Percentiles rank a stretch among this genome's conserved stretches.
Conservation (phyloP, 2,888 invertebrate species). For the Philhelius pedissequus region DNA sequence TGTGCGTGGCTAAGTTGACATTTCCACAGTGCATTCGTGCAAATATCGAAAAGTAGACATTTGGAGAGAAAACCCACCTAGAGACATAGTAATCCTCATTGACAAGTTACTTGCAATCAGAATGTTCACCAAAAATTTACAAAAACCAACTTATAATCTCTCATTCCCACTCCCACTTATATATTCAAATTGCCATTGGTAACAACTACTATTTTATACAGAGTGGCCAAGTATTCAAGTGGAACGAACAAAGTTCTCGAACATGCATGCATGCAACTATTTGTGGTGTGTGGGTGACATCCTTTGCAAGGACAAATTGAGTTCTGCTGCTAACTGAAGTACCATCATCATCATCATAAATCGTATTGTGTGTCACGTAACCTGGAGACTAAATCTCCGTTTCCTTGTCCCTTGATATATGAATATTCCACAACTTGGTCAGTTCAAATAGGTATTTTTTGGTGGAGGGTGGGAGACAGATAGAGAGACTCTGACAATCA, state of each 20-base stretch:
- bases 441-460: conserved; percentile 20
- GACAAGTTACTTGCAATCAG: conserved; percentile 44
- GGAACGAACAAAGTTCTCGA: conserved; percentile 41
- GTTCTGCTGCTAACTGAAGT: conserved; percentile 46
- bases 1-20: not conserved
- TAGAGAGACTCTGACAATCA: not conserved
- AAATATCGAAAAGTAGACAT: not conserved
- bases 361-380: conserved; percentile 63
- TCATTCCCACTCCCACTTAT: not conserved
- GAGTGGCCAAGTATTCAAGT: conserved; percentile 43
- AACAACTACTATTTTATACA: not conserved
- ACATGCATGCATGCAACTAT: conserved; percentile 13
- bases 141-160: not conserved
- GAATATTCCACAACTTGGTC: conserved; percentile 45
- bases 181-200: conserved; percentile 27
- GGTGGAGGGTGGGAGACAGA: not conserved
- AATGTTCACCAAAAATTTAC: conserved; percentile 27
- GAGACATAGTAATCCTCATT: conserved; percentile 23
- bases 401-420: not conserved
- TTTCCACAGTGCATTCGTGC: conserved; percentile 22
- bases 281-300: conserved; percentile 28
- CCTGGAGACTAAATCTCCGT: conserved; percentile 33
- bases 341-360: conserved; percentile 60
- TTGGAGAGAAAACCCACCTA: not conserved
- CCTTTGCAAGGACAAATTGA: conserved; percentile 59